A percentile compares a stretch with the other conserved stretches of the same genome.
phyloP scores from a whole-genome alignment of 53 echinoderm and acorn worm species.

The Echinometra lucunter region DNA sequence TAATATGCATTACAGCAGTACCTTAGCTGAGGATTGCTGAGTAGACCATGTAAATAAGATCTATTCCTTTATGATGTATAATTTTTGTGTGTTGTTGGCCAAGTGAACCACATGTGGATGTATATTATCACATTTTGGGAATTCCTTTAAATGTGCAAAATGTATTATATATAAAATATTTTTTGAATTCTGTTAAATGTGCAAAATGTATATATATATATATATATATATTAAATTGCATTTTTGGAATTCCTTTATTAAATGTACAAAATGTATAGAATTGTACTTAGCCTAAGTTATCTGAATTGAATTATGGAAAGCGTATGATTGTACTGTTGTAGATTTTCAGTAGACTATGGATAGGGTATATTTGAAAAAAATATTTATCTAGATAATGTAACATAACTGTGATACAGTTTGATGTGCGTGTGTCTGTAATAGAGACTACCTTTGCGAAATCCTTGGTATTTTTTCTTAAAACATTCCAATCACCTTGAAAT shows the following conservation, averaged over 20 bases:
- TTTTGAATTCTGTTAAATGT: too few relatives aligned
- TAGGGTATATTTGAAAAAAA: neutral
- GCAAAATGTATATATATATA: too few relatives aligned
- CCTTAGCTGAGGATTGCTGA: too few relatives aligned
- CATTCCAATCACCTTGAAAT: constrained; percentile 54
- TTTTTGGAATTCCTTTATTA: neutral
- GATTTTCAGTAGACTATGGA: neutral
- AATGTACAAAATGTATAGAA: constrained; percentile 20
- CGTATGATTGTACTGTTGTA: neutral
- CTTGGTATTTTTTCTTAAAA: neutral
- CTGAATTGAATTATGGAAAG: neutral
- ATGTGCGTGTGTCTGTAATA: neutral
- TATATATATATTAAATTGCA: neutral
- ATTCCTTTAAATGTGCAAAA: too few relatives aligned
- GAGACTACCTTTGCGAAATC: neutral
- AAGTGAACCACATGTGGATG: neutral
- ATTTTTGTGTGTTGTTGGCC: neutral
- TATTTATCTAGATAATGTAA: neutral
- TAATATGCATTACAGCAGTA: too few relatives aligned
- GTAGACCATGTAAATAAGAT: neutral
- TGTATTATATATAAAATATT: too few relatives aligned
- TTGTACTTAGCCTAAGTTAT: constrained; percentile 18
- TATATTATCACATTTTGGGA: neutral
- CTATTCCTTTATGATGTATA: neutral
- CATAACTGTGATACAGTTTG: constrained; percentile 14